Base-by-base conservation (phyloP, 2,797 vertebrate genomes). In the Sebastes trivittatus region DNA sequence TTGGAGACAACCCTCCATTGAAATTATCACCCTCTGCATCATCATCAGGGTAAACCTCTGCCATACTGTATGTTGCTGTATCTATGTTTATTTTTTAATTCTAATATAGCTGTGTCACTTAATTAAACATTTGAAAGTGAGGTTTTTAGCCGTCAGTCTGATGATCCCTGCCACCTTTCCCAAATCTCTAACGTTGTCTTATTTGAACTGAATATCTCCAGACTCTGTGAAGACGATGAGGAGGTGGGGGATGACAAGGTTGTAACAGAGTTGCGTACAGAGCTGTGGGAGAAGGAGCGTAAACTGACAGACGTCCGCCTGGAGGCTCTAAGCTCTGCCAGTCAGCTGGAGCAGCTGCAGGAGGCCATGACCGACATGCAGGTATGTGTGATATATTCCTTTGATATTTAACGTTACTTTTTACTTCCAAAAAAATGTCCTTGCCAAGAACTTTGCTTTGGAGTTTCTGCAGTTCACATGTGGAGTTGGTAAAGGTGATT, bases 291-390 rank as follows among this genome's bases (percentile, higher is more conserved):
- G 90, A 99, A 99, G 89, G 98, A 99, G 82, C 97, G 98, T 89
- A 99, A 99, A 86, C 95, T 99, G 30, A 99, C 98, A 0, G 98
- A 99, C 87, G 98, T 99, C 87, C 97, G 98, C 3, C 88, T 99
- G 82, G 98, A 99, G 92, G 98, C 98, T 25, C 95, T 99, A 3
- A 99, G 94, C 94, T 99, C 98, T 0, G 98, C 98, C 70, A 97
- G 98, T 84, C 98, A 99, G 86, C 95, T 99, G 85, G 98, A 99
- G 88, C 98, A 99, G 91, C 96, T 99, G 71, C 97, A 98, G 77
- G 98, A 99, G 64, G 97, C 98, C 63, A 99, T 99, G 98, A 97
- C 94, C 90, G 97, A 95, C 87, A 99, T 99, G 98, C 97, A 99
- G 97, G 98, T 98, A 49, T 62, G 42, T 80, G 7, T 18, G 3